Evolutionary conservation across 1,140 invertebrate species (phyloP).

Genomic region (Heliconius congener): DNA sequence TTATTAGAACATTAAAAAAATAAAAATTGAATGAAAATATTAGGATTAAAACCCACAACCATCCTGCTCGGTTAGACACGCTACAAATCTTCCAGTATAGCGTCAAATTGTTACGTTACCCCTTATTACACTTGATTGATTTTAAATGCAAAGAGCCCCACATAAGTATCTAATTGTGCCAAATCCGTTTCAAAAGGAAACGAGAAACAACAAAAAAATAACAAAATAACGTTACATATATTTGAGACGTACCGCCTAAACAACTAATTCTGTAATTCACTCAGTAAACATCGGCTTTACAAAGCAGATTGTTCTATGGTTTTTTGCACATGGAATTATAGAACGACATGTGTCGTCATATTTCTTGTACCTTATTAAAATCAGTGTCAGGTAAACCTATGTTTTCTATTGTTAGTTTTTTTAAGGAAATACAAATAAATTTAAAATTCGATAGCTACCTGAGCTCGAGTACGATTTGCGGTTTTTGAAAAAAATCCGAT

Average conservation of each 20-base stretch:
- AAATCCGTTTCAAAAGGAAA: conserved; percentile 63
- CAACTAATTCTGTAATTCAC: conserved; percentile 62
- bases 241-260: conserved; percentile 52
- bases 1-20: no score
- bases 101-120: conserved; percentile 5
- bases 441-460: conserved; percentile 74
- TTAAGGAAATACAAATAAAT: conserved; percentile 78
- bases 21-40: no score
- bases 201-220: not conserved
- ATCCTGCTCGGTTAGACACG: not conserved
- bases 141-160: conserved; percentile 48
- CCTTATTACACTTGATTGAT: conserved; percentile 55
- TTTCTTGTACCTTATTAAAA: conserved; percentile 78
- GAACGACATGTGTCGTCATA: conserved; percentile 76
- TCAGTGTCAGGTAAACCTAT: conserved; percentile 71
- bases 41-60: not conserved
- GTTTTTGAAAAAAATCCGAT: conserved; percentile 70
- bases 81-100: not conserved
- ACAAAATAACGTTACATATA: conserved; percentile 44
- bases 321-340: conserved; percentile 44
- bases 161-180: conserved; percentile 64
- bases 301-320: conserved; percentile 20
- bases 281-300: conserved; percentile 47
- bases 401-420: conserved; percentile 71
- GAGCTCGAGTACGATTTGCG: conserved; percentile 73